A percentile compares a stretch with the other conserved stretches of the same genome.
Conservation (phyloP, 2,113 vertebrate species). For the Triplophysa dalaica region DNA sequence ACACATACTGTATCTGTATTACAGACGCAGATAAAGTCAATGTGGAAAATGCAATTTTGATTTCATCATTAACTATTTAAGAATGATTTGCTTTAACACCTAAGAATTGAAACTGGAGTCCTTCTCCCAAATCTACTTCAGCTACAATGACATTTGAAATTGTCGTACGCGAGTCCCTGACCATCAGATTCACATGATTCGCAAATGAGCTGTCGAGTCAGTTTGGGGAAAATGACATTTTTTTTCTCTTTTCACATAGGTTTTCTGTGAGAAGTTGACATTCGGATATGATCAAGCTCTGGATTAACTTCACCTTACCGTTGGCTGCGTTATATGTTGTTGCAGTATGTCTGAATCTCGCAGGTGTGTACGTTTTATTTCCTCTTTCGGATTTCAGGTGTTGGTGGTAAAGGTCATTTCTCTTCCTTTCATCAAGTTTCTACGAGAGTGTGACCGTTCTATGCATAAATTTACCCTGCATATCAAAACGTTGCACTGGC, state of each 20-base stretch:
- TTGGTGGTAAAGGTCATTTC: conserved; percentile 18
- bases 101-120: background rate
- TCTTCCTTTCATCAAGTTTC: conserved; percentile 2
- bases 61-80: background rate
- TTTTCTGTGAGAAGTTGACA: conserved; percentile 41
- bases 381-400: background rate
- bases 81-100: background rate
- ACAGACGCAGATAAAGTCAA: no score
- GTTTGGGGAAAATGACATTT: conserved; percentile 19
- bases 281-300: conserved; percentile 55
- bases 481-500: conserved; percentile 28
- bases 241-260: conserved; percentile 2
- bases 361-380: conserved; percentile 62
- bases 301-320: conserved; percentile 33
- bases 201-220: conserved; percentile 10
- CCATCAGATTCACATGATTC: conserved; percentile 12
- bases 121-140: background rate
- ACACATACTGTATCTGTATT: no score
- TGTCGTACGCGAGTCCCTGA: background rate
- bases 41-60: background rate
- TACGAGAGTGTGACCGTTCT: background rate
- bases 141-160: conserved; percentile 21
- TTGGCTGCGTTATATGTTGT: conserved; percentile 54
- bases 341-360: conserved; percentile 49
- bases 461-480: conserved; percentile 32